Base-by-base conservation (phyloP, 2,113 vertebrate species). In the Formicarius rufipectus region DNA sequence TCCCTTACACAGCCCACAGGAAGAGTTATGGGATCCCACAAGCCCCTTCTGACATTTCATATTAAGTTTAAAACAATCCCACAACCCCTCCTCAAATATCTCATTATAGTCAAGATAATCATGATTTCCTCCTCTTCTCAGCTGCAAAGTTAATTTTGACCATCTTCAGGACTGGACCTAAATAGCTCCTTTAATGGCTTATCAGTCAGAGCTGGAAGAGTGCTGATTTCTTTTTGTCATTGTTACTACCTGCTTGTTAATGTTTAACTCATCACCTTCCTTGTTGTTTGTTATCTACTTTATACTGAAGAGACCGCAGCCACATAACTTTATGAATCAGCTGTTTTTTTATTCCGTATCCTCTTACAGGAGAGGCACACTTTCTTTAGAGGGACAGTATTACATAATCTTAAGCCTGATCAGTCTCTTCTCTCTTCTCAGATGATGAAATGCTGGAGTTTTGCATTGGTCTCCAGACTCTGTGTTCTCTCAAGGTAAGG, bases 401-500 rank as follows among this genome's bases (percentile, higher is more conserved):
- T 71, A 25, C 30, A 18, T 27, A 53, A 52, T 19, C 27, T 37
- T 68, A 39, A 92, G 40, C 62, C 83, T 95, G 35, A 94, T 59
- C 33, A 39, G 40, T 87, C 69, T 96, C 44, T 86, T 62, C 72
- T 90, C 53, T 95, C 63, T 96, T 96, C 89, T 53, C 96, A 99
- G 99, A 99, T 87, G 98, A 98, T 28, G 98, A 99, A 59, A 96
- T 90, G 52, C 97, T 98, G 71, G 99, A 99, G 69, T 97, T 99
- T 88, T 98, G 98, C 92, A 98, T 99, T 66, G 99, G 99, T 74
- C 98, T 99, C 52, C 98, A 99, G 92, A 99, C 99, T 62, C 98
- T 99, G 94, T 91, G 98, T 72, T 98, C 99, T 95, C 98, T 99
- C 69, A 98, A 99, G 98, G 99, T 99, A 98, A 99, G 98, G 25